These are phyloP conservation scores for Nasonia giraulti DNA, from an alignment of 1,140 invertebrate species.

Conservation along the genomic window DNA sequence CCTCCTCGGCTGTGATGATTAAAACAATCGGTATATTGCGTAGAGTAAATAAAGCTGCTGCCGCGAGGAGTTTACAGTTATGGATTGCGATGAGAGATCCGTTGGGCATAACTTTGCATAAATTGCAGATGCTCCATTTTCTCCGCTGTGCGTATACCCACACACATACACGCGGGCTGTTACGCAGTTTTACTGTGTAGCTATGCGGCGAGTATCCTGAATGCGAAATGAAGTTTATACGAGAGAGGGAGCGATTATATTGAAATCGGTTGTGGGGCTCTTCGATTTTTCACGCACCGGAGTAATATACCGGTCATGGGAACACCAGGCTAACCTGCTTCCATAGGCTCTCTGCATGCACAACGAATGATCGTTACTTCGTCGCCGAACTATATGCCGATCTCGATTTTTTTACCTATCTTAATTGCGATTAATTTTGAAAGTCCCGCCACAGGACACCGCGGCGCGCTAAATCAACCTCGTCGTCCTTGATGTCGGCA, in stretches of 20 bases:
- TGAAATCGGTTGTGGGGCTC: not conserved
- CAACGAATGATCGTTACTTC: not conserved
- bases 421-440: not conserved
- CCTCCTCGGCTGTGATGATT: not conserved
- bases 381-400: not conserved
- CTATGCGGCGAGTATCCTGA: not conserved
- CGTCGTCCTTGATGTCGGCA: not conserved
- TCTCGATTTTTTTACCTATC: not conserved
- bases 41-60: not conserved
- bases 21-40: not conserved
- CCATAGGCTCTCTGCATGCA: not conserved
- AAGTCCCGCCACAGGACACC: not conserved
- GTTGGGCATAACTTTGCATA: not conserved
- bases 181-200: not conserved
- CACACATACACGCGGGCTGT: not conserved
- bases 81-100: not conserved
- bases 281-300: constrained; percentile 2
- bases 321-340: constrained; percentile 18
- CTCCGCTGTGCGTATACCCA: no score
- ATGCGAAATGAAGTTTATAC: not conserved
- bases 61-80: not conserved
- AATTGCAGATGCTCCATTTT: not conserved
- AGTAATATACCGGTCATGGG: not conserved
- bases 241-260: not conserved
- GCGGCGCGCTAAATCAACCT: not conserved